Conservation (phyloP, 1,140 invertebrate species). For the Aphis gossypii region DNA sequence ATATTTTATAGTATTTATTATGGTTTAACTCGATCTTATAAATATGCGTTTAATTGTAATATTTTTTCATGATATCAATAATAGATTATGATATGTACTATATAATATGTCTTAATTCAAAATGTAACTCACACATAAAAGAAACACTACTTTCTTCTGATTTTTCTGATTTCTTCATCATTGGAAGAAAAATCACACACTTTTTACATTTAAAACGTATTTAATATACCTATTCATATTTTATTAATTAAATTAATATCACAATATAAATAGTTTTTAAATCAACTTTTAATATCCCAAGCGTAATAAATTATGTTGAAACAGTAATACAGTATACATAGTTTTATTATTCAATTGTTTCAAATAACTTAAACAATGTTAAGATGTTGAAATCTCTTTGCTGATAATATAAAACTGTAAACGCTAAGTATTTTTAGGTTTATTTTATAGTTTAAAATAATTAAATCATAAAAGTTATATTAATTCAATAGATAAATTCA, state of each 20-base stretch:
- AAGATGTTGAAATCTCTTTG: neutral
- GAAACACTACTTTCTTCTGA: neutral
- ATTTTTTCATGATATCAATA: too few species aligned
- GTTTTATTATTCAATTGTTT: too few species aligned
- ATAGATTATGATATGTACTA: too few species aligned
- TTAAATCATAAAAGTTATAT: neutral
- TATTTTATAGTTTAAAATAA: neutral
- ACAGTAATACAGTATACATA: too few species aligned
- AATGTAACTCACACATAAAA: neutral
- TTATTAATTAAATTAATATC: neutral
- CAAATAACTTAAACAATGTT: neutral
- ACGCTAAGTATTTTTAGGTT: neutral
- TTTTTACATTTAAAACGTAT: neutral
- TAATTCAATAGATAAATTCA: neutral
- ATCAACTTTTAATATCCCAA: too few species aligned
- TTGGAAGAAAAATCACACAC: neutral
- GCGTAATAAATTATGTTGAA: too few species aligned
- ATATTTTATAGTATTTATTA: neutral
- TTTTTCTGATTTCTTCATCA: neutral
- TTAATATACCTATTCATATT: neutral
- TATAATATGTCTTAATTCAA: neutral
- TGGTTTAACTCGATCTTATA: neutral
- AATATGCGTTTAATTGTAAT: neutral
- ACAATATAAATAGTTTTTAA: neutral
- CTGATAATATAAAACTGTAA: neutral